Evolutionary conservation across 2,797 vertebrate species (phyloP), one percentile per base, ranked within the genome.

Genomic region (Onychomys torridus): DNA sequence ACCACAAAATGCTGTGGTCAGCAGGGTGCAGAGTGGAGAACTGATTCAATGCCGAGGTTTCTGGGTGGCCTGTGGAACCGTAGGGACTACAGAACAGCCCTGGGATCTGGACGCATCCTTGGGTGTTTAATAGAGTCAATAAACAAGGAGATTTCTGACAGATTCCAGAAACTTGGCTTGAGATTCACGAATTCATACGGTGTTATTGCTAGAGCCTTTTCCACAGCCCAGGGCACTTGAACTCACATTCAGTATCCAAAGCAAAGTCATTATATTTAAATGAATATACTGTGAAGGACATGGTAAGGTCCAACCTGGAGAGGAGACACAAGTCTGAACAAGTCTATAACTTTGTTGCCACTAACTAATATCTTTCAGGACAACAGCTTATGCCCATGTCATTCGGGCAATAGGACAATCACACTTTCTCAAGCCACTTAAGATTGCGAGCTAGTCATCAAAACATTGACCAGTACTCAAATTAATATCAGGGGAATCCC

Each of bases 261-360:
- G 29, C 78, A 71, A 89, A 93, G 10, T 34, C 77, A n/a, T 75
- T 90, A 5, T n/a, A 85, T 84, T 84, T 96, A 61, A 93, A 88
- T 76, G 90, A 92, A 88, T 57, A 73, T 13, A 88, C 49, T 67
- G 11, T 32, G 61, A 81, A 95, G 88, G 27, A 94, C 91, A 79
- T 49, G 61, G 13, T 67, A 81, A 69, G 81, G 34, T 77, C 78
- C n/a, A 84, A 17, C 19, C 61, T 81, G 84, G 5, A 27, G 49
- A 91, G 71, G 84, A 92, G 32, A 94, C 34, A 71, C 34, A 37
- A 71, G 34, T 71, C 17, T 9, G 34, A 96, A 76, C 29, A 59
- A 73, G 63, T 65, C 43, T 82, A 37, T 84, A 65, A 87, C 17
- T 61, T 63, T 91, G 29, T 32, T 89, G 17, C 75, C 83, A 52